Percentiles rank a stretch among this genome's conserved stretches.
Evolutionary conservation across 2,888 invertebrate genomes (phyloP).

Genomic region (Exephanes ischioxanthus): DNA sequence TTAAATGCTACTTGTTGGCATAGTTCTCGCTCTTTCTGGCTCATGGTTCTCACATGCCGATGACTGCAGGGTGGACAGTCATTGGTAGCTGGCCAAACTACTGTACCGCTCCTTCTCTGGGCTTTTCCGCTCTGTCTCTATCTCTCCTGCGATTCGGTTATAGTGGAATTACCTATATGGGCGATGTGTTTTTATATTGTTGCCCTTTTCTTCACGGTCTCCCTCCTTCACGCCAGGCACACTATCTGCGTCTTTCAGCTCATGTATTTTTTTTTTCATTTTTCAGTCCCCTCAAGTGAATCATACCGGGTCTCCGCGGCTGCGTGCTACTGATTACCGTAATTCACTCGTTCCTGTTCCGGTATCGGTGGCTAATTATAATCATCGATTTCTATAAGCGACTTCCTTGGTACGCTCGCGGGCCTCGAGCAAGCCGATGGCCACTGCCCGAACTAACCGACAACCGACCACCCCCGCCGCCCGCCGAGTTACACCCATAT

Average conservation of each 20-base stretch:
- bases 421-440: constrained; percentile 7
- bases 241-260: constrained; percentile 56
- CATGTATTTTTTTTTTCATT: constrained; percentile 50
- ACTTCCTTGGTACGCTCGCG: constrained; percentile 77
- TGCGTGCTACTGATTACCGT: constrained; percentile 83
- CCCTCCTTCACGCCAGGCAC: constrained; percentile 20
- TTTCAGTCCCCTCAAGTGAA: constrained; percentile 71
- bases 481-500: constrained; percentile 29
- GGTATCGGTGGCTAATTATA: constrained; percentile 84
- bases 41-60: background rate
- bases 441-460: constrained; percentile 50
- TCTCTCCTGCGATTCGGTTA: background rate
- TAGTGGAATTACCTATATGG: constrained; percentile 4
- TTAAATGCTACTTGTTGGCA: background rate
- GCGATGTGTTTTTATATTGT: constrained; percentile 60
- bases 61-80: background rate
- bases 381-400: constrained; percentile 83
- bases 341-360: constrained; percentile 80
- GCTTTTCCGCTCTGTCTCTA: constrained; percentile 3
- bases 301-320: constrained; percentile 77
- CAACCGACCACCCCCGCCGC: constrained; percentile 42
- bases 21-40: constrained; percentile 1
- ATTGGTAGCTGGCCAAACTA: background rate
- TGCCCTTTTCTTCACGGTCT: constrained; percentile 60
- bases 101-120: background rate